Evolutionary conservation across 2,888 invertebrate species (phyloP), one percentile per base, ranked within the genome.

Genomic region (Brachylomia viminalis): DNA sequence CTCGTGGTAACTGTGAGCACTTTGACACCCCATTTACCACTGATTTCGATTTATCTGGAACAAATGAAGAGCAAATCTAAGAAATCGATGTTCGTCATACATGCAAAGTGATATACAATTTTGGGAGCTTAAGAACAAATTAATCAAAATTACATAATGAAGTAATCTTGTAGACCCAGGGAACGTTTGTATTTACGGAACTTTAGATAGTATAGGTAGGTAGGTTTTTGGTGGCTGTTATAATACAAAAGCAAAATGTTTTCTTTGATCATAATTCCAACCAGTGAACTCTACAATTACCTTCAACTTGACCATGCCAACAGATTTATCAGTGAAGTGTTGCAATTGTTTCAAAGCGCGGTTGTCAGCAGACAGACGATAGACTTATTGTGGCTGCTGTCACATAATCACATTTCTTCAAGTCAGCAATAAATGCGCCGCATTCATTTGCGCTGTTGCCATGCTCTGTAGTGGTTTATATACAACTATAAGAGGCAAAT

Each of bases 31-130:
- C 15, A n/a, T 49, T 49, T 49, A 52, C 13, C 20, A 42, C 11
- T 11, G 0, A 23, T 33, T n/a, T 65, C 17, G 20, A 65, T 33
- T 2, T 64, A 33, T n/a, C 33, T n/a, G 15, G 20, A 7, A 47
- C 13, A 13, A 2, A 27, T 2, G 5, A 66, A 49, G 7, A 10
- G 10, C 6, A 27, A 66, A 27, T 38, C 47, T 1, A 65, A 65
- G n/a, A 66, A n/a, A 20, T 33, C 45, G 17, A 33, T 20, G 23
- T 47, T 33, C n/a, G n/a, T 27, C 33, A n/a, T 47, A 65, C 20
- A 71, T 47, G 33, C n/a, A 5, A 20, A 47, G 33, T 64, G 30
- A 47, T 70, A 66, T 38, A 49, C 38, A 38, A 71, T 71, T 71
- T 47, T 52, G 7, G 27, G 27, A 68, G 38, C 23, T 71, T 27